phyloP scores from a whole-genome alignment of 1,140 invertebrate species.

The Apis laboriosa region DNA sequence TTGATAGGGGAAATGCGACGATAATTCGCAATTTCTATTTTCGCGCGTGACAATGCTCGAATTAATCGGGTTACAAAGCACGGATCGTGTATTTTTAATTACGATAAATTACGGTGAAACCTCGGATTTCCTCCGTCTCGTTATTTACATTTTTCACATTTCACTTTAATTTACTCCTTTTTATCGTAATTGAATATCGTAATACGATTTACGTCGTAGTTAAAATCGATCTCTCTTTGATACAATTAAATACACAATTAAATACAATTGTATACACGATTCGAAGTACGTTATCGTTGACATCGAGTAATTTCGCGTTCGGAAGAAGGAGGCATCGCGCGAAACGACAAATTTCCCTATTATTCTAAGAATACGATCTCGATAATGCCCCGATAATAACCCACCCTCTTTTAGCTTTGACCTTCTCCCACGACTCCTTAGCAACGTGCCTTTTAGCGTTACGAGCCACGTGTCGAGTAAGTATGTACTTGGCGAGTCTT shows the following conservation, averaged over 20 bases:
- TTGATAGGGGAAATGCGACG: background rate
- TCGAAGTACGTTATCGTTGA: no score
- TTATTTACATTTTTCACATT: no score
- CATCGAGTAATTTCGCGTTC: background rate
- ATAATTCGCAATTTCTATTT: background rate
- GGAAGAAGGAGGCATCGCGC: background rate
- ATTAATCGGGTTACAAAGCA: background rate
- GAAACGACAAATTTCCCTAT: background rate
- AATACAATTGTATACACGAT: no score
- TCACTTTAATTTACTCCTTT: no score
- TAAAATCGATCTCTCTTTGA: no score
- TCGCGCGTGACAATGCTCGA: no score
- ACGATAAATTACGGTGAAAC: background rate
- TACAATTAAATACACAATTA: no score
- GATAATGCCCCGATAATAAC: background rate
- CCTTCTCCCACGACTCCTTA: slow-evolving; percentile 6
- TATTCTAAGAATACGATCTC: slow-evolving; percentile 14
- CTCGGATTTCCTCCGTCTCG: no score
- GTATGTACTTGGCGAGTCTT: background rate
- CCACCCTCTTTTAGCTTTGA: slow-evolving; percentile 20
- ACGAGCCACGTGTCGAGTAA: background rate
- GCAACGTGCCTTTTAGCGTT: slow-evolving; percentile 5
- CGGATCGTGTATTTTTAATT: background rate
- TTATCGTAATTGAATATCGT: no score
- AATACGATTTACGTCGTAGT: no score